Evolutionary conservation across 2,113 vertebrate genomes (phyloP).

Genomic region (Anoura caudifer): DNA sequence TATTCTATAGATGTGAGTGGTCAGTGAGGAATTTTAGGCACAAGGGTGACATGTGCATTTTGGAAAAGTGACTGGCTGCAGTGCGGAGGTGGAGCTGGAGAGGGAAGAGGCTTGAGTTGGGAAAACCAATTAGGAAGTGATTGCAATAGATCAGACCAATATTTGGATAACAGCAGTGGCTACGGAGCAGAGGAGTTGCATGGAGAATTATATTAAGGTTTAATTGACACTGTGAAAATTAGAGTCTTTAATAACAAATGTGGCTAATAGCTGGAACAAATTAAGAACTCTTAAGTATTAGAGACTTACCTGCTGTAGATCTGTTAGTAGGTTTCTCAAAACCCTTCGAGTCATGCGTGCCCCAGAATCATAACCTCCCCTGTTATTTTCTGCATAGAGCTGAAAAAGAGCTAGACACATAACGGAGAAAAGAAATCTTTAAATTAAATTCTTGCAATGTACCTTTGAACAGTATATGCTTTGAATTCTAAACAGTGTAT

Average conservation of each 20-base stretch:
- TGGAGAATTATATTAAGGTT: neutral
- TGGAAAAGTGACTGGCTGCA: neutral
- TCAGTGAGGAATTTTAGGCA: neutral
- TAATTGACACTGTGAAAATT: neutral
- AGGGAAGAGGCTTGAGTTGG: neutral
- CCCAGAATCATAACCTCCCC: neutral
- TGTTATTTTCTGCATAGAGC: constrained; percentile 73
- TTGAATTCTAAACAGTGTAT: neutral
- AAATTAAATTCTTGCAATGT: neutral
- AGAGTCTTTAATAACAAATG: neutral
- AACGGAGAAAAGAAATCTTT: neutral
- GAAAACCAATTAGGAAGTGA: neutral
- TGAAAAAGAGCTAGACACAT: constrained; percentile 82
- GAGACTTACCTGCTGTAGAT: constrained; percentile 86
- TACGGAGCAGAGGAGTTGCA: neutral
- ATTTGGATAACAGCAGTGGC: neutral
- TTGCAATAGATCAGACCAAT: neutral
- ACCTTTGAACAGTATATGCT: neutral
- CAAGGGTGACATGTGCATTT: neutral
- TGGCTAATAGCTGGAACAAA: neutral
- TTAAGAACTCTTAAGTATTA: neutral
- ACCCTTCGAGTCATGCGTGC: constrained; percentile 77
- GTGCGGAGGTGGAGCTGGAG: neutral
- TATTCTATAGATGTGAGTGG: neutral
- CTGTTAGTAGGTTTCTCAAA: constrained; percentile 83